Evolutionary conservation across 2,113 vertebrate genomes (phyloP).

Genomic region (Colossoma macropomum): DNA sequence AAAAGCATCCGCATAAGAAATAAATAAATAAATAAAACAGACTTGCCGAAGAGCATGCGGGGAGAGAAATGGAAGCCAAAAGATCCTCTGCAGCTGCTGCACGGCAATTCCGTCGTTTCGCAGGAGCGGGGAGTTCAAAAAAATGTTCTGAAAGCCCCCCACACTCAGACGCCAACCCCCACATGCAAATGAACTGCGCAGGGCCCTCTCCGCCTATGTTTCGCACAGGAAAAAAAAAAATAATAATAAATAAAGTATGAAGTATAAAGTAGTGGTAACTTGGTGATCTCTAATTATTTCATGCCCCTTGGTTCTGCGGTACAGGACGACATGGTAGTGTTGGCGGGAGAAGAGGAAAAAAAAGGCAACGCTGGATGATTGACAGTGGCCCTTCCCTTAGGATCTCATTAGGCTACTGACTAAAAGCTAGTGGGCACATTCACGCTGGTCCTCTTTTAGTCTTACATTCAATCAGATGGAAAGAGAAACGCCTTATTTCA

Average conservation of each 20-base stretch:
- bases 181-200: conserved; percentile 47
- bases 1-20: conserved; percentile 40
- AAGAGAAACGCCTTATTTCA: conserved; percentile 73
- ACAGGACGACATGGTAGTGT: conserved; percentile 66
- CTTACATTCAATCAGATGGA: conserved; percentile 75
- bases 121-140: neutral
- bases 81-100: neutral
- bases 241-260: conserved; percentile 44
- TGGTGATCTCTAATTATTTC: conserved; percentile 81
- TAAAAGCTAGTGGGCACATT: conserved; percentile 83
- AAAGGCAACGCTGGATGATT: conserved; percentile 67
- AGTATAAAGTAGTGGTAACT: conserved; percentile 58
- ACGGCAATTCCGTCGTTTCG: neutral
- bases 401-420: conserved; percentile 85
- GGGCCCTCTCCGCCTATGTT: conserved; percentile 5
- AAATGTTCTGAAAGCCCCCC: conserved; percentile 36
- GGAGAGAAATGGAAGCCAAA: conserved; percentile 14
- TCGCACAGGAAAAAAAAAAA: conserved; percentile 47
- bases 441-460: conserved; percentile 77
- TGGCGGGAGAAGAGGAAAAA: conserved; percentile 59
- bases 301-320: conserved; percentile 78
- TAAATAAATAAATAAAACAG: neutral
- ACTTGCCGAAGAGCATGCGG: neutral
- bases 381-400: conserved; percentile 80
- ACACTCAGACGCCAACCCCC: neutral